Evolutionary conservation across 2,113 vertebrate genomes (phyloP).

Genomic region (Phalacrocorax aristotelis): DNA sequence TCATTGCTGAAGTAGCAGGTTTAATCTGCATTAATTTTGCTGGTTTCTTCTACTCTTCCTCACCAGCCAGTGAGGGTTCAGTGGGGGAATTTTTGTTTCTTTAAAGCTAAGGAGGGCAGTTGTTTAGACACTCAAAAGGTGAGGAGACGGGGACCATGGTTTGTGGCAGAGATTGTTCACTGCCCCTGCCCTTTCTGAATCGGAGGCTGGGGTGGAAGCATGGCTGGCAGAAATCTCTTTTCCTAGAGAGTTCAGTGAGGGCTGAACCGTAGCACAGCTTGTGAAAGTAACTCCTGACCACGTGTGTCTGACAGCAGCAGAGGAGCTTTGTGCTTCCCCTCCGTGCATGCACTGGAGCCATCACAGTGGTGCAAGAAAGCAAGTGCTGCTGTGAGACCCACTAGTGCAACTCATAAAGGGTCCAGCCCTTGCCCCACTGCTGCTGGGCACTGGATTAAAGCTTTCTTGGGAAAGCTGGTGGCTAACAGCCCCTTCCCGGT

Average conservation of each 20-base stretch:
- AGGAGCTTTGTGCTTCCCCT: not conserved
- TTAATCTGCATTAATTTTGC: not conserved
- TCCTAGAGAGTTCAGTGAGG: not conserved
- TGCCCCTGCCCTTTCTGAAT: fast-evolving
- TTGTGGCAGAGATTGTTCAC: fast-evolving
- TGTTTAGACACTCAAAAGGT: fast-evolving
- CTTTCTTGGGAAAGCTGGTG: not conserved
- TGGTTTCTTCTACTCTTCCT: not conserved
- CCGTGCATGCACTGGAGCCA: fast-evolving
- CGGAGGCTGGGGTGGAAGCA: not conserved
- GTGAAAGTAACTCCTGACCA: not conserved
- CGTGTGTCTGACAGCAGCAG: not conserved
- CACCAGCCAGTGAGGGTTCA: not conserved
- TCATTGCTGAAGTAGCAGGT: not conserved
- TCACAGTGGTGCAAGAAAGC: not conserved
- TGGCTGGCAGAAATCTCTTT: not conserved
- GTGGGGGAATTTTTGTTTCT: not conserved
- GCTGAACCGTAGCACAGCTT: not conserved
- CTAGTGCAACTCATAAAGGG: not conserved
- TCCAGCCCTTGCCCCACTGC: not conserved
- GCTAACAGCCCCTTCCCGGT: fast-evolving
- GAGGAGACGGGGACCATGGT: fast-evolving
- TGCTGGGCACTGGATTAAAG: not conserved
- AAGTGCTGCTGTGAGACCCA: not conserved
- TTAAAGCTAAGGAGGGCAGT: not conserved